Base-by-base conservation (phyloP, 2,797 vertebrate genomes). In the Rachycentron canadum region DNA sequence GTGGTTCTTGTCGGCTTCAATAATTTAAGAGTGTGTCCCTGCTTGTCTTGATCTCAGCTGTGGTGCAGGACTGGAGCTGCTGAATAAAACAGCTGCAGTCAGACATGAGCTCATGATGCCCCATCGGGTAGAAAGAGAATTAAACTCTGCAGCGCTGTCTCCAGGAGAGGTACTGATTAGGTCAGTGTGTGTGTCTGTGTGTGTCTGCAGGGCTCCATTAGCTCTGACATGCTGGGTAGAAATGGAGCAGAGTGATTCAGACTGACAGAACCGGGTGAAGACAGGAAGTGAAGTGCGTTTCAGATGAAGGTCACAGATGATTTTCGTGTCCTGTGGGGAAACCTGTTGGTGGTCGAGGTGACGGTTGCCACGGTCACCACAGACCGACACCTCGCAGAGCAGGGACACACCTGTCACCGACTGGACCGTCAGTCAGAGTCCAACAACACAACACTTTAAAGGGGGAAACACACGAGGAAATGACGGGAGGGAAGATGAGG, bases 71-170 rank as follows among this genome's bases (percentile, higher is more conserved):
- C 25, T 7, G 11, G 56, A 79, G 5, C 53, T 61, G 52, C 23
- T 82, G 72, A 82, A 76, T 79, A 76, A 82, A 77, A 53, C 77
- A 80, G 32, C 52, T 77, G 66, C 73, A 61, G 58, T 63, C 58
- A 63, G 69, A 74, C 62, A 58, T 75, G 76, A 82, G 69, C 70
- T 82, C 73, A 79, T 28, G 69, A 57, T 6, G 64, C 55, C 66
- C 55, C 69, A 19, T 43, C 26, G 40, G 43, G 73, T 9, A 34
- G 43, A 30, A 19, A 3, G 41, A 52, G 45, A 77, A 30, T 69
- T 79, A 7, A 82, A 89, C 85, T 87, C 73, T 78, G 6, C 76
- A 76, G 49, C 69, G 4, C 50, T 3, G 78, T 81, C 82, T 86
- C 82, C 45, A 41, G 62, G 79, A 86, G 79, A 83, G 65, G 26